Percentiles rank a stretch among this genome's conserved stretches.
These are phyloP conservation scores for Philhelius pedissequus DNA, from an alignment of 2,888 invertebrate species.

Conservation along the genomic window DNA sequence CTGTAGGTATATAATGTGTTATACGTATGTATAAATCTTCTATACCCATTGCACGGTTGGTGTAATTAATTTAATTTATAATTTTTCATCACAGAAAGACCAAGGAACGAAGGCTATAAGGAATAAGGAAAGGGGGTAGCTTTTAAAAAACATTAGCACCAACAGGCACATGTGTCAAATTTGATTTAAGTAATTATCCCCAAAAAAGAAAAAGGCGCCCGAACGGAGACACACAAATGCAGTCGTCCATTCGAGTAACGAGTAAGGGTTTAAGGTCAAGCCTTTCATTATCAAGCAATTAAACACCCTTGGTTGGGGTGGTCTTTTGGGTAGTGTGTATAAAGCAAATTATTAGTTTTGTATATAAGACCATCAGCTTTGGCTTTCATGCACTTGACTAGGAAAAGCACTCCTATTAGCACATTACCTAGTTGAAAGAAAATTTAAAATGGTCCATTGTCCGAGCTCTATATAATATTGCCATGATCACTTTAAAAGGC, in stretches of 20 bases:
- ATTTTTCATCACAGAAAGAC: slow-evolving; percentile 49
- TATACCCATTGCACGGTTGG: slow-evolving; percentile 41
- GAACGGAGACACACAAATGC: slow-evolving; percentile 34
- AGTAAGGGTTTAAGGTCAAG: slow-evolving; percentile 55
- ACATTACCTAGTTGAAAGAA: slow-evolving; percentile 6
- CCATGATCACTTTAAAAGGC: background rate
- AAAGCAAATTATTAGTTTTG: slow-evolving; percentile 64
- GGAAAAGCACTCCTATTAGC: background rate
- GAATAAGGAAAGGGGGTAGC: slow-evolving; percentile 3
- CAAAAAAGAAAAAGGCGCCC: slow-evolving; percentile 30
- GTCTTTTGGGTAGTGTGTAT: slow-evolving; percentile 2
- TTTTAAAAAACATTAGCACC: slow-evolving; percentile 65
- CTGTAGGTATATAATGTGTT: background rate
- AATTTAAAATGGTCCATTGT: background rate
- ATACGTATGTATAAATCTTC: background rate
- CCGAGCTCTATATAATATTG: background rate
- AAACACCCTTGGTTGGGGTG: slow-evolving; percentile 23
- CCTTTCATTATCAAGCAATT: slow-evolving; percentile 64
- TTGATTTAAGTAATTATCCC: slow-evolving; percentile 65
- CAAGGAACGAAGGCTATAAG: background rate
- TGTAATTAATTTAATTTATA: slow-evolving; percentile 67
- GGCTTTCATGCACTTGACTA: background rate
- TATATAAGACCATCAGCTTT: slow-evolving; percentile 1
- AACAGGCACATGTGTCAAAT: slow-evolving; percentile 67
- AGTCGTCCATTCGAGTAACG: background rate